phyloP scores from a whole-genome alignment of 1,140 invertebrate genomes.

The Archivesica marissinica region DNA sequence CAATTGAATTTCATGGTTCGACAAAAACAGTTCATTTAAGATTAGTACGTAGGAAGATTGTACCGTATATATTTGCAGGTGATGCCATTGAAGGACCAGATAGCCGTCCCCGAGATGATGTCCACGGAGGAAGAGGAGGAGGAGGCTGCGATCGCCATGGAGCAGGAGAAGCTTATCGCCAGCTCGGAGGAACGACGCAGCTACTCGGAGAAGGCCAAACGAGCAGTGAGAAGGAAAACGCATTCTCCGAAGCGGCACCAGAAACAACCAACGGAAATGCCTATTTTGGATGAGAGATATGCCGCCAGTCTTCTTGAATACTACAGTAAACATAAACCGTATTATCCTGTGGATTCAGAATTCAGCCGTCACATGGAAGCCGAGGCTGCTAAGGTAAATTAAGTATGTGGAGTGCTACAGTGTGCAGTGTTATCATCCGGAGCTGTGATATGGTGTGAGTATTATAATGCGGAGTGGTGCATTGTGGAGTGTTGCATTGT shows the following conservation, averaged over 20 bases:
- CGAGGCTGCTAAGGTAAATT: slow-evolving; percentile 40
- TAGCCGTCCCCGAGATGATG: neutral
- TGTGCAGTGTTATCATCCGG: too few species aligned
- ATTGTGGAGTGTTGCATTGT: too few species aligned
- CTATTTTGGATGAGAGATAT: slow-evolving; percentile 54
- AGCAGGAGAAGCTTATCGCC: slow-evolving; percentile 3
- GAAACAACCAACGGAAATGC: slow-evolving; percentile 43
- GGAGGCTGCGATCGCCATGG: neutral
- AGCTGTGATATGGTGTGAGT: too few species aligned
- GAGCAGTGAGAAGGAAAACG: slow-evolving; percentile 53
- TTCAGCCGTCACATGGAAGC: slow-evolving; percentile 36
- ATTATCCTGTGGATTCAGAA: slow-evolving; percentile 47
- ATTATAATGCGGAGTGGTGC: too few species aligned
- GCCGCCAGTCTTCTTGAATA: slow-evolving; percentile 56
- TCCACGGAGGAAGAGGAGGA: slow-evolving; percentile 48
- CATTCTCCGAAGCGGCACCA: slow-evolving; percentile 52
- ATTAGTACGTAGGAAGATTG: too few species aligned
- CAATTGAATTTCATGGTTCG: too few species aligned
- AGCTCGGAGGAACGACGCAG: slow-evolving; percentile 32
- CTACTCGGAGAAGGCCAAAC: slow-evolving; percentile 47
- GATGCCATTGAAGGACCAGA: neutral
- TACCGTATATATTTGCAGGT: slow-evolving; percentile 1
- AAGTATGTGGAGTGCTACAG: neutral
- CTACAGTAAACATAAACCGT: slow-evolving; percentile 63
- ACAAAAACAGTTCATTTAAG: too few species aligned